phyloP scores from a whole-genome alignment of 2,888 invertebrate genomes.

The Eulithis prunata region DNA sequence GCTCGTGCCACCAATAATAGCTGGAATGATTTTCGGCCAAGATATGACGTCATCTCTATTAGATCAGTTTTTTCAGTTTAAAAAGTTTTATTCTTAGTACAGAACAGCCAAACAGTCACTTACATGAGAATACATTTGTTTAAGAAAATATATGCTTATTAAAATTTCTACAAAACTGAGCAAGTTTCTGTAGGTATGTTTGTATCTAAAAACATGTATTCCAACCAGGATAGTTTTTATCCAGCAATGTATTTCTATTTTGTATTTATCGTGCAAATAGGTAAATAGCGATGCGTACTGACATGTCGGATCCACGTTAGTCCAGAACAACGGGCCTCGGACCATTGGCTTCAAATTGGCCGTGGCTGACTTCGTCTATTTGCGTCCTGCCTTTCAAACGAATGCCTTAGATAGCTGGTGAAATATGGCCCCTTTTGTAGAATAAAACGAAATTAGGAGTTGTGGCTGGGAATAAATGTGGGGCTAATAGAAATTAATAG shows the following conservation, averaged over 20 bases:
- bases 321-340: conserved; percentile 54
- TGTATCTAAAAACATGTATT: neutral
- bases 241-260: neutral
- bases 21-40: too few relatives aligned
- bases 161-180: too few relatives aligned
- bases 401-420: conserved; percentile 30
- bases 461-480: conserved; percentile 11
- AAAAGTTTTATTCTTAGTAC: too few relatives aligned
- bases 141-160: too few relatives aligned
- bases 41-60: too few relatives aligned
- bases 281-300: conserved; percentile 10
- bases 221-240: neutral
- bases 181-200: neutral
- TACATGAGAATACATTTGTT: too few relatives aligned
- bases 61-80: too few relatives aligned
- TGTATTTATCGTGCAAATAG: conserved; percentile 9
- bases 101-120: too few relatives aligned
- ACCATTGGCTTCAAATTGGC: conserved; percentile 68
- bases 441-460: conserved; percentile 12
- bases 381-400: conserved; percentile 41
- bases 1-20: too few relatives aligned
- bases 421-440: conserved; percentile 15
- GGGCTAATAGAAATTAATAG: conserved; percentile 1
- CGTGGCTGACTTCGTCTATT: conserved; percentile 59
- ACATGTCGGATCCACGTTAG: conserved; percentile 23